Percentiles rank a stretch among this genome's conserved stretches.
Evolutionary conservation across 2,113 vertebrate genomes (phyloP).

Genomic region (Indicator indicator): DNA sequence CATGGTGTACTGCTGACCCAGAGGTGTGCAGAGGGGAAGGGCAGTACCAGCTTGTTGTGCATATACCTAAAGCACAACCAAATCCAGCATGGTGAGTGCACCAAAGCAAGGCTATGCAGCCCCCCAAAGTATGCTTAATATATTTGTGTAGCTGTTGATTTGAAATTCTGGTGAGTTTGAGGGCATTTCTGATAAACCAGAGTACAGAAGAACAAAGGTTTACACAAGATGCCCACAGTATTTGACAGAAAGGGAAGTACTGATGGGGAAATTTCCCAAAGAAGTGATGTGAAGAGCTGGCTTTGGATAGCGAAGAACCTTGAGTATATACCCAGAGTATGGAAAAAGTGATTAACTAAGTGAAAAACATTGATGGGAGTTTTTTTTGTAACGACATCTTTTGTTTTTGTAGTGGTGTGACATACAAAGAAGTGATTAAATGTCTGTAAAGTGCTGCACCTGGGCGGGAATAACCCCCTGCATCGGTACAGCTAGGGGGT

Average conservation of each 20-base stretch:
- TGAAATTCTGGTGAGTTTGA: neutral
- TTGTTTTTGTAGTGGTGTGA: neutral
- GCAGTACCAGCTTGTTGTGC: accelerated
- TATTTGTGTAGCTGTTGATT: neutral
- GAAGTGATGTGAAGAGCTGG: neutral
- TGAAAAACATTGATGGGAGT: neutral
- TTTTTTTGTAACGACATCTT: neutral
- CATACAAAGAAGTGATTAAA: neutral
- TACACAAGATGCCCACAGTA: neutral
- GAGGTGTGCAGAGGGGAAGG: neutral
- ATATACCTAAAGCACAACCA: neutral
- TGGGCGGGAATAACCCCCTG: too few relatives aligned
- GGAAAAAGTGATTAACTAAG: neutral
- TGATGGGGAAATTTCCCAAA: neutral
- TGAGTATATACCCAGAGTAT: neutral
- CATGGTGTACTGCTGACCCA: accelerated
- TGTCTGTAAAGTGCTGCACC: neutral
- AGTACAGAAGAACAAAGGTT: neutral
- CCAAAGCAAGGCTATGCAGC: neutral
- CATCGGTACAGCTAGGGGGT: too few relatives aligned
- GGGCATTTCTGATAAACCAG: neutral
- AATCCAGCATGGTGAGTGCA: accelerated
- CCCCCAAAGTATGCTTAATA: neutral
- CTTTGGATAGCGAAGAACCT: neutral
- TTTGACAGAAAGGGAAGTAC: neutral